Percentiles rank a stretch among this genome's conserved stretches.
These are phyloP conservation scores for Hetaerina titia DNA, from an alignment of 2,888 invertebrate genomes.

Conservation along the genomic window DNA sequence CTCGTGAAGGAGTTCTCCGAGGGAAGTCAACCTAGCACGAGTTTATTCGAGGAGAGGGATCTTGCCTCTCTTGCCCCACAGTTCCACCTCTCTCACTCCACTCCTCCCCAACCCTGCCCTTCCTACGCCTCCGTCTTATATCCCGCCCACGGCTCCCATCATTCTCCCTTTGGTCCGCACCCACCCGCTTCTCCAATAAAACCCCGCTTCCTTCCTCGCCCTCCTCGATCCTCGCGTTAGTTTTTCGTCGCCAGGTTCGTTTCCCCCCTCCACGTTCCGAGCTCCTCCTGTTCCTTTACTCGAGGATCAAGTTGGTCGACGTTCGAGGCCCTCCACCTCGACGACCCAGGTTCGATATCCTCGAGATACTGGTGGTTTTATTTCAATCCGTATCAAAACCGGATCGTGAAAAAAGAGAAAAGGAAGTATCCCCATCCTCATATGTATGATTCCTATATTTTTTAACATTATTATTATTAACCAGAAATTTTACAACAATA, in stretches of 20 bases:
- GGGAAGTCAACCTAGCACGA: constrained; percentile 33
- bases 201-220: neutral
- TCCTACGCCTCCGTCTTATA: neutral
- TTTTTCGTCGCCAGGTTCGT: neutral
- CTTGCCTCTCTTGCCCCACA: neutral
- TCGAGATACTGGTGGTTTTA: too few species aligned
- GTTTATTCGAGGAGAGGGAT: neutral
- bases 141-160: neutral
- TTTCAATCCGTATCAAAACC: too few species aligned
- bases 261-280: neutral
- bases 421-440: too few species aligned
- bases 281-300: too few species aligned
- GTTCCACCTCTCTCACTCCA: neutral
- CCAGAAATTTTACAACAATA: too few species aligned
- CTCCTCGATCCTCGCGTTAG: neutral
- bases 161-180: neutral
- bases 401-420: too few species aligned
- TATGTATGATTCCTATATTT: too few species aligned
- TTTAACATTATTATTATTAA: too few species aligned
- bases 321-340: too few species aligned
- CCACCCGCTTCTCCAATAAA: neutral
- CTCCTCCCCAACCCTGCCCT: neutral
- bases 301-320: too few species aligned
- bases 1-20: constrained; percentile 33
- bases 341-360: too few species aligned